Evolutionary conservation across 2,113 vertebrate species (phyloP), one percentile per base, ranked within the genome.

Genomic region (Pteruthius melanotis): DNA sequence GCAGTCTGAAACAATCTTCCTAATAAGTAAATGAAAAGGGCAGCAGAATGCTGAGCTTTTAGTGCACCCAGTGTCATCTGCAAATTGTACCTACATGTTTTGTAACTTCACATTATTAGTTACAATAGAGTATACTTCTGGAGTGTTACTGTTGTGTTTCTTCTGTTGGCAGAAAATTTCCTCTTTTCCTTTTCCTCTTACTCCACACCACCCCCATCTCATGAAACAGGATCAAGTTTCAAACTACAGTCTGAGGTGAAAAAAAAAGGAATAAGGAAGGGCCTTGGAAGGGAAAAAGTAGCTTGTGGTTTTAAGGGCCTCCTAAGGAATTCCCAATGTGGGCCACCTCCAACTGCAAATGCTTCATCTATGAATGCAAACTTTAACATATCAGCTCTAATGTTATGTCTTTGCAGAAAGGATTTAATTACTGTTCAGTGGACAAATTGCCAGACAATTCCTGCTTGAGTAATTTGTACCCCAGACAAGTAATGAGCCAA

Each of bases 61-160:
- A 78, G 76, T 97, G 66, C 90, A 95, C 93, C 66, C 10, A 22
- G 28, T 85, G 89, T 97, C 93, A 95, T 79, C 81, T 96, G 91
- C 81, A 95, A 80, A 83, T 90, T 95, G 90, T 96, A 96, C 96
- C 94, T 94, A 95, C 66, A 60, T 82, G 87, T 61, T 92, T 77
- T 96, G 81, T 95, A 95, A 97, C 90, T 95, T 97, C 79, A 68
- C 68, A 35, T 70, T 92, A 93, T 95, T 97, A 96, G 88, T 97
- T 96, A 94, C 52, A 93, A 89, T 53, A 22, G n/a, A 94, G 37
- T 53, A 74, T 83, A 89, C 28, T 84, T 97, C 66, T 71, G 68
- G 56, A 61, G 15, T 50, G 45, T 71, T 94, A 77, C 78, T 87
- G 68, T 54, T 61, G 18, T 54, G 54, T 79, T 96, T 97, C 84